Evolutionary conservation across 2,888 invertebrate genomes (phyloP), one percentile per base, ranked within the genome.

Genomic region (Melipona bicolor): DNA sequence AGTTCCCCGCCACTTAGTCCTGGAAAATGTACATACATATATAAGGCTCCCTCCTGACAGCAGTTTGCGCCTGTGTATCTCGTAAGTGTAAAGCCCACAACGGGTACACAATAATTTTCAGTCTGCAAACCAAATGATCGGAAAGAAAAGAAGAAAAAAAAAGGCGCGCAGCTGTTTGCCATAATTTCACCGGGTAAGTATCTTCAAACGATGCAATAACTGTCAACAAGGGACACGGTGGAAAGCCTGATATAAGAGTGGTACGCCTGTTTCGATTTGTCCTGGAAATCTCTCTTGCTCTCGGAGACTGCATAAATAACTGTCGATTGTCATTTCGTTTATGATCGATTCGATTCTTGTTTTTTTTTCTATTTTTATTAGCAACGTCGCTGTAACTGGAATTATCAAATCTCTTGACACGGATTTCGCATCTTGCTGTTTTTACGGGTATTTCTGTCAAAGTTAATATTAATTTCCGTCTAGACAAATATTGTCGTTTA

Each of bases 161-260:
- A 17, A 87, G 86, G 81, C 83, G 76, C 87, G 85, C 93, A 94
- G 93, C 93, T 93, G 93, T 88, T 92, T 88, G 91, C 92, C 92
- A 91, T 94, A 93, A 93, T 91, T 93, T 93, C 88, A 85, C 73
- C 89, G 90, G 91, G 89, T 91, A 88, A 89, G 90, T 90, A 91
- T 91, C 90, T 86, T 90, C 90, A 90, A 93, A 92, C 89, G 91
- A 89, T 90, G 89, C 90, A 88, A 91, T 93, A 92, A 93, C 89
- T 93, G 93, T 93, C 93, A 90, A 84, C 87, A 81, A 86, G 88
- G 90, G 79, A 90, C 83, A 83, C 87, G 86, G 81, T 85, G 88
- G 90, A 90, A 91, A 91, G 89, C 87, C 89, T 92, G 92, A 92
- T 90, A 90, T 91, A 92, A 89, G 85, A 88, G 88, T 80, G 61